Evolutionary conservation across 2,113 vertebrate species (phyloP), one percentile per base, ranked within the genome.

Genomic region (Spea multiplicata): DNA sequence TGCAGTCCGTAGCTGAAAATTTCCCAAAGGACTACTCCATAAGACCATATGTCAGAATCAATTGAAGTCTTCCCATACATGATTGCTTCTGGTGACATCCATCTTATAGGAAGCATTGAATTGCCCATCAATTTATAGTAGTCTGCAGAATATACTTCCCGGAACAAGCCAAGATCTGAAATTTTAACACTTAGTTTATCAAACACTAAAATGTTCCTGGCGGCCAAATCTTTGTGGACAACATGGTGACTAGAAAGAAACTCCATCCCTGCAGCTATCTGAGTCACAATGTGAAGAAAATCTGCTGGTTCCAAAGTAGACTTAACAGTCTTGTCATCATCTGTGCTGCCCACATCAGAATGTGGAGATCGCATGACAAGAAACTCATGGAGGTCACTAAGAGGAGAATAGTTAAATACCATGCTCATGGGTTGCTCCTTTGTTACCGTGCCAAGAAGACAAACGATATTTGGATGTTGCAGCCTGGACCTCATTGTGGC

Each of bases 81-180:
- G n/a, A 99, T 92, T 6, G 97, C 96, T 83, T 99, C 97, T 0
- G 97, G 94, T 3, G 96, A 94, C 96, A 99, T 98, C 97, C 97
- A 99, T 9, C 97, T 93, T 53, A 99, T 93, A 10, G 97, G 97
- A 75, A 99, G 94, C 61, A 93, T 92, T 3, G 88, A 92, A 46
- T 90, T 90, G 6, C 96, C 95, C 87, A 93, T 89, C 49, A 98
- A 87, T 82, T 94, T 96, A 87, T 96, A 97, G 86, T 99, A 99
- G 85, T 99, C 97, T 0, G 97, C 96, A 1, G 97, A 94, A 8
- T 99, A 99, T 71, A 99, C 96, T 57, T 99, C 97, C 3, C 97
- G 92, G 85, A 96, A 96, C 72, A 99, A 90, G 66, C 96, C 97
- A 82, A 99, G 85, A 83, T 98, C 96, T 3, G 96, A 93, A 89